Evolutionary conservation across 2,888 invertebrate genomes (phyloP), one percentile per base, ranked within the genome.

Genomic region (Strigamia maritima): DNA sequence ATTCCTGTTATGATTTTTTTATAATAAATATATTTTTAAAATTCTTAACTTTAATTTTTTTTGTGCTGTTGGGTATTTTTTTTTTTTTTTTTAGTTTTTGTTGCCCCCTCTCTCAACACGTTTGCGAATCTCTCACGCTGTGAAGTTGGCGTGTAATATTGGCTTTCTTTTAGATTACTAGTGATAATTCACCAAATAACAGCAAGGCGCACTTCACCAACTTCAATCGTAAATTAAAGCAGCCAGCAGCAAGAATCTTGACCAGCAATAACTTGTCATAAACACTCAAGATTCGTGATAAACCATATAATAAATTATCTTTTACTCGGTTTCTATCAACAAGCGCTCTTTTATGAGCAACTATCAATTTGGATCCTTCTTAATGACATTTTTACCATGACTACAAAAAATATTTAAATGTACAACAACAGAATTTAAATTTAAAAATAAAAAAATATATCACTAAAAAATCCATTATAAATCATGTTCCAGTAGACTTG

Each of bases 191-290:
- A 65, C 65, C 14, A 65, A 65, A 65, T 65, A 65, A 65, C 65
- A 65, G 65, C 65, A 65, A 65, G 65, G 65, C 65, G 65, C 65
- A 65, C 65, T 65, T 65, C 65, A 65, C 65, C 65, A 65, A 65
- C 26, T 65, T 65, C 26, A 24, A 65, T 65, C 65, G 65, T 65
- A 65, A 65, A 65, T 65, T 65, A 65, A 65, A 65, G 65, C 65
- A 8, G 65, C 65, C 65, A 65, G 65, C 65, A 65, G 65, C 65
- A 65, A 65, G 65, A 65, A 65, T 65, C 65, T 65, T 65, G 65
- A 65, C 65, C 65, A 65, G 65, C 65, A 26, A 65, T 65, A 65
- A 65, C 65, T 65, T 65, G 65, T 65, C 65, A 65, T 65, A 65
- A 65, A 65, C 65, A 65, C 65, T 65, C 65, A 24, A 65, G 65